These are phyloP conservation scores for Leptoclinus maculatus DNA, from an alignment of 2,797 vertebrate species.

Conservation along the genomic window DNA sequence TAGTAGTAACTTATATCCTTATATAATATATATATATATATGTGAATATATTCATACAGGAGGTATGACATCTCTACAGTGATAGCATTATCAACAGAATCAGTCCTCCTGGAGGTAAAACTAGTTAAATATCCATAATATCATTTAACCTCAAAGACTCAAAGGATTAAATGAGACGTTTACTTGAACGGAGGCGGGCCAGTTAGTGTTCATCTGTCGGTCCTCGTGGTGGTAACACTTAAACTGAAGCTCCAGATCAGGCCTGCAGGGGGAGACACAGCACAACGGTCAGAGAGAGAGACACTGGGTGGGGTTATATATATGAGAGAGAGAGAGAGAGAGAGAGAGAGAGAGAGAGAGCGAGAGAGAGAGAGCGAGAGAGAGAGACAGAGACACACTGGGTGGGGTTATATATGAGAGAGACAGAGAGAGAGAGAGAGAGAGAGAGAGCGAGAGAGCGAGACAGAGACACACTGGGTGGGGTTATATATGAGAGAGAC, in stretches of 20 bases:
- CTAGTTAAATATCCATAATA: background rate
- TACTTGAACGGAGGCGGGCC: constrained; percentile 96
- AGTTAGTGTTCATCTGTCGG: constrained; percentile 98
- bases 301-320: too few relatives aligned
- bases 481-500: too few relatives aligned
- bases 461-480: too few relatives aligned
- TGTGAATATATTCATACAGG: background rate
- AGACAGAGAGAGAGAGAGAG: too few relatives aligned
- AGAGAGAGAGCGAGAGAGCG: too few relatives aligned
- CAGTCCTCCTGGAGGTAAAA: background rate
- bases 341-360: too few relatives aligned
- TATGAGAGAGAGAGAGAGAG: too few relatives aligned
- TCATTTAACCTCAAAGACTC: background rate
- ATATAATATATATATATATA: too few relatives aligned
- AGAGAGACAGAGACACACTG: too few relatives aligned
- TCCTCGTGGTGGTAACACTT: constrained; percentile 99
- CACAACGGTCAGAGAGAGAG: constrained; percentile 23
- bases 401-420: too few relatives aligned
- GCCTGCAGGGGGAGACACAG: constrained; percentile 81
- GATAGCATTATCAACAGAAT: background rate
- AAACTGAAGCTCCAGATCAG: constrained; percentile 96
- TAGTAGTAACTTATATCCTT: background rate
- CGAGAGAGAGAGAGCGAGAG: too few relatives aligned
- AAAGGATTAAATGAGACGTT: constrained; percentile 65
- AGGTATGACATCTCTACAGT: background rate